phyloP scores from a whole-genome alignment of 2,888 invertebrate genomes.

The Leptura quadrifasciata region DNA sequence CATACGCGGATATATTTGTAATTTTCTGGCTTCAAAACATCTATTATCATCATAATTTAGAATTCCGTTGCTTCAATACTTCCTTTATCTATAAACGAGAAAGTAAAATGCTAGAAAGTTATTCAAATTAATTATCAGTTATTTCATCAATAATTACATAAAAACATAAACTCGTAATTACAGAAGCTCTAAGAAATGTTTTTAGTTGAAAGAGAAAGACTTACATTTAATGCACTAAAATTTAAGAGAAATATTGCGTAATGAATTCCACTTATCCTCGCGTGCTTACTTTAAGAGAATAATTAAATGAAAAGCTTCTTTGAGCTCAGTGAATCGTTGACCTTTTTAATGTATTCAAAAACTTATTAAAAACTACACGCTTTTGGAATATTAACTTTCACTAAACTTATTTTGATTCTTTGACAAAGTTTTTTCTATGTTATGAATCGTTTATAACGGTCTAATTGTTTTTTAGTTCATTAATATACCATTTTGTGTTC shows the following conservation, averaged over 20 bases:
- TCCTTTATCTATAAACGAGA: no score
- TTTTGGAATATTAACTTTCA: constrained; percentile 43
- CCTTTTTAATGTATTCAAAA: constrained; percentile 48
- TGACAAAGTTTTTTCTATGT: constrained; percentile 27
- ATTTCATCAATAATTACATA: no score
- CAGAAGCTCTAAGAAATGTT: no score
- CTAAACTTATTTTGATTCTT: constrained; percentile 35
- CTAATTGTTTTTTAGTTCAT: constrained; percentile 27
- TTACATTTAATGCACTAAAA: not conserved
- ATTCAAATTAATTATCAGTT: no score
- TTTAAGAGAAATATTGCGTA: constrained; percentile 16
- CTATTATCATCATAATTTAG: no score
- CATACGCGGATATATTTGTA: no score
- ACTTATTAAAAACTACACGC: constrained; percentile 47
- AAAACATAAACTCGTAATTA: no score
- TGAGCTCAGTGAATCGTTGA: constrained; percentile 37
- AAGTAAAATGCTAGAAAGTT: no score
- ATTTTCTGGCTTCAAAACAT: no score
- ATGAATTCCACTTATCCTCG: constrained; percentile 20
- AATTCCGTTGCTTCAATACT: no score
- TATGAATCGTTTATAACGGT: constrained; percentile 32
- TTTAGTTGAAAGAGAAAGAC: not conserved
- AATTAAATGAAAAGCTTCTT: constrained; percentile 35
- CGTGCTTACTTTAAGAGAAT: constrained; percentile 32
- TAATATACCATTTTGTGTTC: not conserved